Evolutionary conservation across 2,113 vertebrate species (phyloP), one percentile per base, ranked within the genome.

Genomic region (Neotragus moschatus): DNA sequence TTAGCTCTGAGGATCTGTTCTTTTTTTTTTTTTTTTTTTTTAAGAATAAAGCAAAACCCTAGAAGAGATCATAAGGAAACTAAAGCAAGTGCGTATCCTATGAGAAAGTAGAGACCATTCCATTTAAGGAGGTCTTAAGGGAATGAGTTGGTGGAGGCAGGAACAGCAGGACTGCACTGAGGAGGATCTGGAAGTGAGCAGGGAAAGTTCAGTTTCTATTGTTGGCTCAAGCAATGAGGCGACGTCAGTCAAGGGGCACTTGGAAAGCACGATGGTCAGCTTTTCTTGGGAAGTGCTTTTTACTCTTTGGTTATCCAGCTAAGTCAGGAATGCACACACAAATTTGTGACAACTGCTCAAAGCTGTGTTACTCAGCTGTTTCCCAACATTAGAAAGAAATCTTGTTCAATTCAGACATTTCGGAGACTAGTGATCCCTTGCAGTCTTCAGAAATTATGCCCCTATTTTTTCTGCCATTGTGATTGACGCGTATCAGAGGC

Each of bases 271-370:
- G 73, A 14, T 43, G 51, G 10, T 11, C 10, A 33, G 30, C 51
- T 92, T 92, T 94, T 89, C 58, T 39, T 30, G 30, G 28, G 25
- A 96, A 89, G 14, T 75, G 10, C 13, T 19, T 43, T 85, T 82
- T 63, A 51, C 90, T 45, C 43, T n/a, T 60, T 77, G 55, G 11
- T 13, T 28, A 45, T 81, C 25, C 45, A 21, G 15, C 17, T 88
- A 47, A 47, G 66, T 55, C 43, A 61, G 43, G 26, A 92, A 73
- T 92, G 28, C 51, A 7, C 16, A 28, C 12, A 2, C n/a, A 39
- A 3, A 51, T 21, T n/a, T 66, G 15, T 26, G 5, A 73, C n/a
- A 79, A 28, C 5, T n/a, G 33, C 53, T 45, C 49, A 73, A 75
- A 58, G 25, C 16, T 79, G 9, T 55, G n/a, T 61, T 82, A 90